phyloP scores from a whole-genome alignment of 2,797 vertebrate species.

The Bufotes viridis region DNA sequence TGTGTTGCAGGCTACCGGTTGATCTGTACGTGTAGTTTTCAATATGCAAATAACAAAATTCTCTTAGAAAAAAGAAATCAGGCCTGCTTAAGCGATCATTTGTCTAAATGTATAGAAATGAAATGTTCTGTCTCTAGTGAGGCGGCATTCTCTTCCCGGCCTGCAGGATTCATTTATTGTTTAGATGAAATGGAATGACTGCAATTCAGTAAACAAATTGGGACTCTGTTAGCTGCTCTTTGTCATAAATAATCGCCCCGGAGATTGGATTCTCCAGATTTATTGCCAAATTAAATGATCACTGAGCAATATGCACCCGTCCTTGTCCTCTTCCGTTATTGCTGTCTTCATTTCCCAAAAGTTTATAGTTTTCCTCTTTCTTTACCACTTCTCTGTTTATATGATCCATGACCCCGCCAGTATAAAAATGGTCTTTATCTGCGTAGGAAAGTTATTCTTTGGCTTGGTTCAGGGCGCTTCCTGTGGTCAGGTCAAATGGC shows the following conservation, averaged over 20 bases:
- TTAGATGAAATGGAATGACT: slow-evolving; percentile 72
- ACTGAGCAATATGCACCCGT: slow-evolving; percentile 63
- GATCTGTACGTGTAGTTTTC: slow-evolving; percentile 58
- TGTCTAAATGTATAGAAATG: slow-evolving; percentile 69
- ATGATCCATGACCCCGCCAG: slow-evolving; percentile 52
- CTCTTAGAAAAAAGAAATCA: slow-evolving; percentile 52
- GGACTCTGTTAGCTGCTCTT: slow-evolving; percentile 69
- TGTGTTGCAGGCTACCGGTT: slow-evolving; percentile 26
- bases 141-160: slow-evolving; percentile 66
- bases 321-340: slow-evolving; percentile 63
- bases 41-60: slow-evolving; percentile 58
- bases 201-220: slow-evolving; percentile 76
- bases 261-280: slow-evolving; percentile 73
- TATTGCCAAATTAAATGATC: slow-evolving; percentile 65
- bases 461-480: slow-evolving; percentile 70
- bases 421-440: slow-evolving; percentile 69
- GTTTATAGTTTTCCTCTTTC: slow-evolving; percentile 63
- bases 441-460: slow-evolving; percentile 69
- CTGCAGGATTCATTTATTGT: slow-evolving; percentile 73
- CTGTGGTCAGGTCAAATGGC: slow-evolving; percentile 66
- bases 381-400: slow-evolving; percentile 62
- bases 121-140: slow-evolving; percentile 64
- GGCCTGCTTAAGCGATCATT: slow-evolving; percentile 66
- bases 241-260: slow-evolving; percentile 75
- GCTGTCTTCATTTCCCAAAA: slow-evolving; percentile 66